Evolutionary conservation across 2,888 invertebrate genomes (phyloP).

Genomic region (Drosophila anceps): DNA sequence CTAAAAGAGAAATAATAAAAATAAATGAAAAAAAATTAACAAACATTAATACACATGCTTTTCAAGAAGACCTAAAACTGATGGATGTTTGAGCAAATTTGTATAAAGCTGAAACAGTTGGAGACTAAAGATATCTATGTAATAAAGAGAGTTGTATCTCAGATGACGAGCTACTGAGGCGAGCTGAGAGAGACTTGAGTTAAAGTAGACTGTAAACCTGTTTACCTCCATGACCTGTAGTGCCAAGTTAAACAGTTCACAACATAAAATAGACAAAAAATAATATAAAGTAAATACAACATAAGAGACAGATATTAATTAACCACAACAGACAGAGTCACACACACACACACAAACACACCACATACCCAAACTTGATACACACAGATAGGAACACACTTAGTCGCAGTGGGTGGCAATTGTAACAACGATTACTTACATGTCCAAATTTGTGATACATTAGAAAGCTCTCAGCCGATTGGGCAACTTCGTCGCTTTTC

Average conservation of each 20-base stretch:
- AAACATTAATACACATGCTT: conserved; percentile 55
- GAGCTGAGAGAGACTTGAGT: conserved; percentile 43
- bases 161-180: conserved; percentile 33
- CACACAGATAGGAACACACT: conserved; percentile 18
- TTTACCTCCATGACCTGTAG: conserved; percentile 82
- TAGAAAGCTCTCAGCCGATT: conserved; percentile 94
- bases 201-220: conserved; percentile 48
- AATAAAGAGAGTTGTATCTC: conserved; percentile 2
- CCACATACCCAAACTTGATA: conserved; percentile 4
- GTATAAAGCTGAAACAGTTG: conserved; percentile 23
- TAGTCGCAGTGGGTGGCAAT: conserved; percentile 12
- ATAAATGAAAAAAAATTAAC: conserved; percentile 33
- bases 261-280: conserved; percentile 68
- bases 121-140: conserved; percentile 13
- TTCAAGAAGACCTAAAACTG: conserved; percentile 34
- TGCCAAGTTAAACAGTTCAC: conserved; percentile 50
- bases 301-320: conserved; percentile 42
- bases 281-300: conserved; percentile 63
- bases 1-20: conserved; percentile 60
- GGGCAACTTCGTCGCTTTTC: conserved; percentile 93
- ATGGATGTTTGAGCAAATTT: conserved; percentile 24
- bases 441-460: conserved; percentile 96
- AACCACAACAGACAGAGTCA: conserved; percentile 43
- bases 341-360: conserved; percentile 38
- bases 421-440: conserved; percentile 87